phyloP scores from a whole-genome alignment of 35 echinoderm and acorn worm species.

The Lytechinus pictus region DNA sequence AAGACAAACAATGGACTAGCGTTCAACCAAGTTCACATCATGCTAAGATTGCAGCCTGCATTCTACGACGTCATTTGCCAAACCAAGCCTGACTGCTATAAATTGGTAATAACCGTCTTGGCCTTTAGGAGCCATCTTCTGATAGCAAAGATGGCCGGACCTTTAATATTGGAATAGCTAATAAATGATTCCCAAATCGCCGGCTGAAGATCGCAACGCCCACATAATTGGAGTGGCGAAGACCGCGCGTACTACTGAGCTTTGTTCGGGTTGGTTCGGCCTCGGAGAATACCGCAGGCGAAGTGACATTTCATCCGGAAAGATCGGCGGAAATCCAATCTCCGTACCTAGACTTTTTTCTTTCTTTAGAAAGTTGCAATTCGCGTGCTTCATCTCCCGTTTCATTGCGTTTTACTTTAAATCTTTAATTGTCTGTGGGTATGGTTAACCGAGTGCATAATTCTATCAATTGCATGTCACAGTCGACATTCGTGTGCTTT shows the following conservation, averaged over 20 bases:
- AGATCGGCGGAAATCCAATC: slow-evolving; percentile 16
- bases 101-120: not conserved
- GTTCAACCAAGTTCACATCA: not conserved
- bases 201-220: not conserved
- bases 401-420: not conserved
- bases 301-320: slow-evolving; percentile 1
- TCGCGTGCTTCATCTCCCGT: not conserved
- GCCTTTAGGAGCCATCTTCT: not conserved
- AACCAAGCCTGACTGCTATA: not conserved
- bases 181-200: not conserved
- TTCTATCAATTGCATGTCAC: not conserved
- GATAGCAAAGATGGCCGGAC: not conserved
- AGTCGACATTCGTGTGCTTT: not conserved
- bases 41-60: not conserved
- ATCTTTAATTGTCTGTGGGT: not conserved
- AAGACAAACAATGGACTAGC: not conserved
- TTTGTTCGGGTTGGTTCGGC: not conserved
- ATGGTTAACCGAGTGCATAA: not conserved
- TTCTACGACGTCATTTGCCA: not conserved
- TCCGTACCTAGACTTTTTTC: not conserved
- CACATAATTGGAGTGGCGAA: not conserved
- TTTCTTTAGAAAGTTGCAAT: slow-evolving; percentile 4
- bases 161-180: slow-evolving; percentile 6
- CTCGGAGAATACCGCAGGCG: not conserved
- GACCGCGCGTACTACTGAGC: not conserved